Percentiles rank a stretch among this genome's conserved stretches.
Conservation (phyloP, 1,140 invertebrate genomes). For the Sycophaga agraensis region DNA sequence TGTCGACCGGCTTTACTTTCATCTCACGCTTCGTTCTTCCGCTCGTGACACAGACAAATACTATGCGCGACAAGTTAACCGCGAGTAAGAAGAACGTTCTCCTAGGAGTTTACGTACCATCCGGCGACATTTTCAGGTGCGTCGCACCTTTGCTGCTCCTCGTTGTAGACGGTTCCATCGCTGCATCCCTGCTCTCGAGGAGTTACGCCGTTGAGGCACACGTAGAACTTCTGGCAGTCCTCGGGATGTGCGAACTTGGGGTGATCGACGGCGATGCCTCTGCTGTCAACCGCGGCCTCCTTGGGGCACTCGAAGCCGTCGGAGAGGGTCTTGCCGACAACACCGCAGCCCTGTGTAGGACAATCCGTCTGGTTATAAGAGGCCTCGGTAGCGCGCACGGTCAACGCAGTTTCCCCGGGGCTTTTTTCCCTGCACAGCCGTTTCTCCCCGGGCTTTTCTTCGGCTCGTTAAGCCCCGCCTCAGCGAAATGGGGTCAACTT, state of each 20-base stretch:
- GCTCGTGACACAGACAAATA: too few species aligned
- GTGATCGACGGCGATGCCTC: slow-evolving; percentile 76
- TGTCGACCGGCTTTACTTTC: too few species aligned
- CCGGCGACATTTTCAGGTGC: slow-evolving; percentile 83
- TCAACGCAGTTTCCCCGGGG: too few species aligned
- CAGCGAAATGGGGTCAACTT: too few species aligned
- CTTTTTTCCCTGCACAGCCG: too few species aligned
- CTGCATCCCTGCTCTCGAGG: slow-evolving; percentile 83
- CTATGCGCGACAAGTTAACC: too few species aligned
- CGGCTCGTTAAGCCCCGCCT: too few species aligned
- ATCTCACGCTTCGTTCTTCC: too few species aligned
- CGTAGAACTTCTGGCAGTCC: slow-evolving; percentile 87
- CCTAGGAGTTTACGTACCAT: slow-evolving; percentile 75
- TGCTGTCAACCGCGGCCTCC: slow-evolving; percentile 65
- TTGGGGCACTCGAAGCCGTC: slow-evolving; percentile 84
- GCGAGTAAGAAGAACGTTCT: too few species aligned
- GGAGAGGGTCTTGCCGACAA: slow-evolving; percentile 64
- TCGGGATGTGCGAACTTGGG: slow-evolving; percentile 84
- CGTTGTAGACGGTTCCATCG: slow-evolving; percentile 84
- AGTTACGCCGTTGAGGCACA: slow-evolving; percentile 82
- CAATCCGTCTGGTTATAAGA: too few species aligned
- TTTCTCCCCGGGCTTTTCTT: too few species aligned
- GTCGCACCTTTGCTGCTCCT: slow-evolving; percentile 78
- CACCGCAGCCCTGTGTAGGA: slow-evolving; percentile 53
- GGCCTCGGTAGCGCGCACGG: too few species aligned